phyloP scores from a whole-genome alignment of 2,113 vertebrate genomes.

The Lophochroa leadbeateri region DNA sequence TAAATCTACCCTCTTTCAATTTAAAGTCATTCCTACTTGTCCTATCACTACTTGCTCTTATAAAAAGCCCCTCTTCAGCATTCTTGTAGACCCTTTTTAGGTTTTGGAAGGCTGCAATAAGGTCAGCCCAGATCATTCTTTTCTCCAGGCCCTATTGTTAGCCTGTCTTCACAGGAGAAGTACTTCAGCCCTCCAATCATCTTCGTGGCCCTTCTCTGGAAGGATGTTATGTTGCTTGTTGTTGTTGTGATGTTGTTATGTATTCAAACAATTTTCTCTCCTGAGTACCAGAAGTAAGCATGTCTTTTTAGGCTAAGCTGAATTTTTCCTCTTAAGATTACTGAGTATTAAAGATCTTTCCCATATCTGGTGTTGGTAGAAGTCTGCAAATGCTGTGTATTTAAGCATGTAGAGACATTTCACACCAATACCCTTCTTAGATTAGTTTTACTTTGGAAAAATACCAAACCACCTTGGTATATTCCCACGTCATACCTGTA shows the following conservation, averaged over 20 bases:
- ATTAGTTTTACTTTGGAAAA: background rate
- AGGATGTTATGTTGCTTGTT: background rate
- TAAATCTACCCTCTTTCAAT: background rate
- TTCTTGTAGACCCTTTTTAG: background rate
- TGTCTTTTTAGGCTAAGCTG: background rate
- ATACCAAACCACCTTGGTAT: background rate
- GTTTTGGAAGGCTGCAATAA: background rate
- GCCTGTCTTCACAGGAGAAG: background rate
- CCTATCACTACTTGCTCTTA: background rate
- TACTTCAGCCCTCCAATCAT: background rate
- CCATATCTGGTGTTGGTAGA: background rate
- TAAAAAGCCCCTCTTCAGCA: background rate
- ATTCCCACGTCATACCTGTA: background rate
- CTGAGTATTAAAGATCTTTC: background rate
- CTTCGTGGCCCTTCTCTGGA: background rate
- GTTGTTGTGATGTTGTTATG: background rate
- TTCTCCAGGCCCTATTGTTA: background rate
- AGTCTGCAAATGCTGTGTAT: background rate
- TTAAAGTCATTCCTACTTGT: background rate
- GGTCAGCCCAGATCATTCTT: background rate
- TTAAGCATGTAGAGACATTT: background rate
- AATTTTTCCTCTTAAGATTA: background rate
- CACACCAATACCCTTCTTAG: background rate
- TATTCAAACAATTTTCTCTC: background rate
- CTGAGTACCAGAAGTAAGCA: background rate